Conservation (phyloP, 2,113 vertebrate species). For the Calyptomena viridis region DNA sequence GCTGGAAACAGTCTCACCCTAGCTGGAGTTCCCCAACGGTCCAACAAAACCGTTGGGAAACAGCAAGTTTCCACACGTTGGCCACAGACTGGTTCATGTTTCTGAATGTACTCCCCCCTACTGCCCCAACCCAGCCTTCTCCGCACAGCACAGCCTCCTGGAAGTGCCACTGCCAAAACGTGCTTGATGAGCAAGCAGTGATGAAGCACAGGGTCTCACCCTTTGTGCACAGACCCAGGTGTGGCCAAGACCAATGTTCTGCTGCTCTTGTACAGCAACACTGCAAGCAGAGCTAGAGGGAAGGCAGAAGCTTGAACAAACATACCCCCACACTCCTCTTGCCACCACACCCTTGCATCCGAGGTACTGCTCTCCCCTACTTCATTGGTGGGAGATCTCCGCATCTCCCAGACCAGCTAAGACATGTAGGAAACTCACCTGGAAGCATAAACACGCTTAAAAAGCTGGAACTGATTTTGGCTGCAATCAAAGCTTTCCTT, state of each 20-base stretch:
- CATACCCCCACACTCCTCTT: fast-evolving
- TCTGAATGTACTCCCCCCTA: fast-evolving
- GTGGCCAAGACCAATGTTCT: fast-evolving
- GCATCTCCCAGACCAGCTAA: background rate
- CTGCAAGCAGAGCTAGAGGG: background rate
- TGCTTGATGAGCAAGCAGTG: background rate
- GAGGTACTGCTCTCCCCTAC: background rate
- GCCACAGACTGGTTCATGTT: background rate
- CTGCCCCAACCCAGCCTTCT: background rate
- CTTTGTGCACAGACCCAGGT: background rate
- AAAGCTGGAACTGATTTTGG: background rate
- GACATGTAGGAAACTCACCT: background rate
- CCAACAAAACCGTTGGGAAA: conserved; percentile 25
- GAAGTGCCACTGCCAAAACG: background rate
- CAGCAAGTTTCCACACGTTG: conserved; percentile 9
- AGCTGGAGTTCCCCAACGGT: conserved; percentile 12
- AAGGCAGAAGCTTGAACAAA: background rate
- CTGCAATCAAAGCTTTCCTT: background rate
- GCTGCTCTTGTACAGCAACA: background rate
- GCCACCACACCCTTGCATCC: background rate
- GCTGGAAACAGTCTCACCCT: conserved; percentile 43
- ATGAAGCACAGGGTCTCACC: fast-evolving
- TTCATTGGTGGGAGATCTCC: background rate
- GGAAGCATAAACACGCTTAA: background rate
- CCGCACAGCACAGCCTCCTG: fast-evolving